A percentile compares a stretch with the other conserved stretches of the same genome.
phyloP scores from a whole-genome alignment of 1,140 invertebrate genomes.

The Steinernema khuongi region DNA sequence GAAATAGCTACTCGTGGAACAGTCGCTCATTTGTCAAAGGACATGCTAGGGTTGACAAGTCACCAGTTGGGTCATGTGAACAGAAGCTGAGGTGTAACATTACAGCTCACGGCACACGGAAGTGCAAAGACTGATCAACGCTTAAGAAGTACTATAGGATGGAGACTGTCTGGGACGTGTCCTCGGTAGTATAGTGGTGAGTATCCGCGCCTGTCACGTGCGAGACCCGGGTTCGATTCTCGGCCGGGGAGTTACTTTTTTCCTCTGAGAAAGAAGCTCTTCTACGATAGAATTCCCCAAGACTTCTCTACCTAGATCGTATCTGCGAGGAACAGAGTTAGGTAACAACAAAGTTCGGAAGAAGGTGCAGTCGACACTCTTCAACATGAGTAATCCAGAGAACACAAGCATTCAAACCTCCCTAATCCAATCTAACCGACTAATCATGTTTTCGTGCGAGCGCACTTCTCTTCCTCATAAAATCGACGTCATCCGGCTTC shows the following conservation, averaged over 20 bases:
- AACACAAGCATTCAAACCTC: background rate
- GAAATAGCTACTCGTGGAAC: no score
- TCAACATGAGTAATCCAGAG: background rate
- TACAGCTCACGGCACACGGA: no score
- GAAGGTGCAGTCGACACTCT: no score
- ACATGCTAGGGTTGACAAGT: no score
- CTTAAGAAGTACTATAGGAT: background rate
- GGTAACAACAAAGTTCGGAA: background rate
- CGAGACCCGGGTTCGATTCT: background rate
- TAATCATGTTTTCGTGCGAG: background rate
- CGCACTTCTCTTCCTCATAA: background rate
- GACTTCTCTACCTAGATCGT: background rate
- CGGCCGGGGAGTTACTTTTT: background rate
- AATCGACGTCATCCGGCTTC: slow-evolving; percentile 7
- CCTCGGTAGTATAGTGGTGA: slow-evolving; percentile 1
- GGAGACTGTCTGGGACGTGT: background rate
- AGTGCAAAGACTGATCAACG: no score
- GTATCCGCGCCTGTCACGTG: no score
- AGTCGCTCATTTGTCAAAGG: no score
- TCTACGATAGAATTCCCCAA: background rate
- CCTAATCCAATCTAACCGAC: background rate
- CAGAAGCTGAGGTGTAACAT: no score
- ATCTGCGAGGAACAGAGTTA: background rate
- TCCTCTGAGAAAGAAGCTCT: background rate
- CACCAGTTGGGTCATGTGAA: no score